Percentiles rank a stretch among this genome's conserved stretches.
These are phyloP conservation scores for Aulostomus chinensis DNA, from an alignment of 2,797 vertebrate genomes.

Conservation along the genomic window DNA sequence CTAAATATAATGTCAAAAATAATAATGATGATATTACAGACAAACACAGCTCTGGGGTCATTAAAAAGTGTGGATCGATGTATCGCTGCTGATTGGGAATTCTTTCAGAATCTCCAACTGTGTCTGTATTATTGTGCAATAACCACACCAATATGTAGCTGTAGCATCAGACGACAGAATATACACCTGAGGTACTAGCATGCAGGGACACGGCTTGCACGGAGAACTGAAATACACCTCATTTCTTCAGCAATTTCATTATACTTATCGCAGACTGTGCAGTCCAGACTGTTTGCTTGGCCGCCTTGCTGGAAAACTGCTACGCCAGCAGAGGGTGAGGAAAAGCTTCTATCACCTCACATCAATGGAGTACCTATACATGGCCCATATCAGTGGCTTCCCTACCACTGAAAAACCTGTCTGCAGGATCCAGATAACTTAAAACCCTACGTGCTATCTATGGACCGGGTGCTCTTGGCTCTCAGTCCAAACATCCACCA, in stretches of 20 bases:
- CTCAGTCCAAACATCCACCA: constrained; percentile 17
- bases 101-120: too few species aligned
- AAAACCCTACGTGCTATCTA: constrained; percentile 30
- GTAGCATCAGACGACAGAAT: not conserved
- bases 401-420: constrained; percentile 52
- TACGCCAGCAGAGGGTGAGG: constrained; percentile 49
- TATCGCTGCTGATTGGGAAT: too few species aligned
- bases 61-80: too few species aligned
- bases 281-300: constrained; percentile 49
- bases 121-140: too few species aligned
- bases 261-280: constrained; percentile 50
- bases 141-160: too few species aligned
- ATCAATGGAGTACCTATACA: constrained; percentile 57
- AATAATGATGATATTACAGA: too few species aligned
- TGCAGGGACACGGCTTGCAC: constrained; percentile 3
- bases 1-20: too few species aligned
- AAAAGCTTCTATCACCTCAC: constrained; percentile 50
- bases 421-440: constrained; percentile 62
- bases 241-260: constrained; percentile 48
- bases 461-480: constrained; percentile 29
- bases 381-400: constrained; percentile 44
- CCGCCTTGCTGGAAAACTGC: constrained; percentile 55
- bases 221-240: constrained; percentile 39
- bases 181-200: too few species aligned
- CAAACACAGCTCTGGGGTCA: too few species aligned